These are phyloP conservation scores for Takifugu ocellatus DNA, from an alignment of 2,797 vertebrate genomes.

Conservation along the genomic window DNA sequence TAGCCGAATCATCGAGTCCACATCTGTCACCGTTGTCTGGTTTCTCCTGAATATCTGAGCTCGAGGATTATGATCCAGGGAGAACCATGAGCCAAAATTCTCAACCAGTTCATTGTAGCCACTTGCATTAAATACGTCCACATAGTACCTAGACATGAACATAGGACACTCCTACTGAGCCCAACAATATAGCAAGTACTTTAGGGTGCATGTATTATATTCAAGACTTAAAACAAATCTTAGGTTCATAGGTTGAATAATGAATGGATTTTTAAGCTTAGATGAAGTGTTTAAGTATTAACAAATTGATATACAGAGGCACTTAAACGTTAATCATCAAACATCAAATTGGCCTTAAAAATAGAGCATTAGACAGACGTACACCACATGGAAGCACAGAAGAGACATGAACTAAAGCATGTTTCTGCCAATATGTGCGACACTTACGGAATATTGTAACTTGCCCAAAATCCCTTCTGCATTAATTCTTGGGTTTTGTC, in stretches of 20 bases:
- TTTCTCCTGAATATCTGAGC: conserved; percentile 91
- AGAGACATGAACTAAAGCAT: background rate
- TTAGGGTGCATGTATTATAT: too few species aligned
- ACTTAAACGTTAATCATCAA: too few species aligned
- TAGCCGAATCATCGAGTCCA: conserved; percentile 87
- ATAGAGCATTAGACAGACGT: background rate
- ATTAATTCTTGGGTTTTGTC: conserved; percentile 85
- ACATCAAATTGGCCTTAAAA: too few species aligned
- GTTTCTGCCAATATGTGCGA: background rate
- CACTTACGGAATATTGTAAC: conserved; percentile 92
- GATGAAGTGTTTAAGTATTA: too few species aligned
- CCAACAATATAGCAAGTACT: too few species aligned
- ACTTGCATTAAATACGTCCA: conserved; percentile 86
- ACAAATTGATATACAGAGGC: too few species aligned
- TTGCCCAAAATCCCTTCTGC: conserved; percentile 89
- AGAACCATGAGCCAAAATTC: conserved; percentile 90
- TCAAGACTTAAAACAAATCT: background rate
- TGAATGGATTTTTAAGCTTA: too few species aligned
- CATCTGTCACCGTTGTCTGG: conserved; percentile 80
- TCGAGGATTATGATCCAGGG: conserved; percentile 82
- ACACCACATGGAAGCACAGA: background rate
- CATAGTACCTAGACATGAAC: conserved; percentile 77
- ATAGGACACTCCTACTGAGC: background rate
- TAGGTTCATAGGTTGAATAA: too few species aligned
- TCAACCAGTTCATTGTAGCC: conserved; percentile 83